Percentiles rank a stretch among this genome's conserved stretches.
Evolutionary conservation across 2,113 vertebrate species (phyloP).

Genomic region (Neogale vison): DNA sequence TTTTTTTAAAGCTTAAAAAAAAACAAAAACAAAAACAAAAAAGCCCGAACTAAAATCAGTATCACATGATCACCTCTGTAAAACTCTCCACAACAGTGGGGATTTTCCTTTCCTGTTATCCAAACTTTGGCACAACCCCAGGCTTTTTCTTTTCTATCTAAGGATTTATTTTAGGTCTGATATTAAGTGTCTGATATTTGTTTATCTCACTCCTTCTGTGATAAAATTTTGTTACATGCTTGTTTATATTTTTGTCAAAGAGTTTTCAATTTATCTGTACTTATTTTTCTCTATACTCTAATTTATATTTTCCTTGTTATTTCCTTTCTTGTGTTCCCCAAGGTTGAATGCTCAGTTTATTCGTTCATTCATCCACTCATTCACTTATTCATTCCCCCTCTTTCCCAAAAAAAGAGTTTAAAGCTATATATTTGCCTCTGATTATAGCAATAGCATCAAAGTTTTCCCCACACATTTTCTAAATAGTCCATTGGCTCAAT

Average conservation of each 20-base stretch:
- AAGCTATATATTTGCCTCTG: background rate
- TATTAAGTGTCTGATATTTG: background rate
- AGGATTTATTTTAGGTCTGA: background rate
- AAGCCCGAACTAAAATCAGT: background rate
- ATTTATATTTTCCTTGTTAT: background rate
- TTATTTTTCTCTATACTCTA: background rate
- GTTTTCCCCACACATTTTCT: background rate
- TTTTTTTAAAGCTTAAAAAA: background rate
- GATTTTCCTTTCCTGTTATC: background rate
- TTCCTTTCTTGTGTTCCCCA: background rate
- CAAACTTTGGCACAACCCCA: background rate
- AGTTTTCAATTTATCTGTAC: background rate
- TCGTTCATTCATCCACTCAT: background rate
- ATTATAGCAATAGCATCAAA: background rate
- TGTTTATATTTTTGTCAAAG: conserved; percentile 27
- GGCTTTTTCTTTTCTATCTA: background rate
- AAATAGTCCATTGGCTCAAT: background rate
- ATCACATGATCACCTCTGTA: background rate
- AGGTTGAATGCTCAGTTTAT: background rate
- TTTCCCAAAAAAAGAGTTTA: background rate
- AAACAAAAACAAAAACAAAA: background rate
- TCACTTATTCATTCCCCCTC: background rate
- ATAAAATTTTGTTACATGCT: background rate
- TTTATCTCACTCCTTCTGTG: background rate
- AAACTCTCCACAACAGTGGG: background rate